Conservation (phyloP, 2,888 invertebrate species). For the Heliconius ismenius region DNA sequence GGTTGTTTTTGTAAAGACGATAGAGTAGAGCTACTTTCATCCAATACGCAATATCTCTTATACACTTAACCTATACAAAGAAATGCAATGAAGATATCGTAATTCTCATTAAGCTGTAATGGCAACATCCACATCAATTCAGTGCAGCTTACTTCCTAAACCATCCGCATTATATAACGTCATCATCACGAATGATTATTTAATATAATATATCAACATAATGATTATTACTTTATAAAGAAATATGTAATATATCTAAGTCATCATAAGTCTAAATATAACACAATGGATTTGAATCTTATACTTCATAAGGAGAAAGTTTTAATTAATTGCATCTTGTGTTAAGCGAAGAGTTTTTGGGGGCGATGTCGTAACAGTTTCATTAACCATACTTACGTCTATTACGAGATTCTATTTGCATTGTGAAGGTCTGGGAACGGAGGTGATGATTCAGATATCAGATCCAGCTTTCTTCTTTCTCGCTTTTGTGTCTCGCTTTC, state of each 20-base stretch:
- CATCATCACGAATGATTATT: constrained; percentile 14
- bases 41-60: too few relatives aligned
- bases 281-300: constrained; percentile 41
- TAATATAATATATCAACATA: constrained; percentile 19
- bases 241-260: constrained; percentile 11
- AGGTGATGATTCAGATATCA: constrained; percentile 49
- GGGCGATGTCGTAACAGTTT: constrained; percentile 66
- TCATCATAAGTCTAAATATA: constrained; percentile 4
- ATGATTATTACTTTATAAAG: constrained; percentile 13
- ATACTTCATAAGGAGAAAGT: constrained; percentile 48
- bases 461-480: constrained; percentile 61
- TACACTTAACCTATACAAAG: neutral
- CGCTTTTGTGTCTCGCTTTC: constrained; percentile 59
- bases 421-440: constrained; percentile 56
- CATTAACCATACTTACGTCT: constrained; percentile 49
- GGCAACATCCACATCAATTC: neutral
- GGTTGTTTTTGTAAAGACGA: too few relatives aligned
- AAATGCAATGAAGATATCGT: neutral
- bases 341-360: constrained; percentile 55
- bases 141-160: constrained; percentile 4
- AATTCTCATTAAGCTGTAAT: neutral
- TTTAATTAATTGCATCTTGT: constrained; percentile 62
- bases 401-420: constrained; percentile 50
- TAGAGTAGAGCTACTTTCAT: too few relatives aligned
- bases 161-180: neutral